Conservation (phyloP, 2,113 vertebrate species). For the Narcine bancroftii region DNA sequence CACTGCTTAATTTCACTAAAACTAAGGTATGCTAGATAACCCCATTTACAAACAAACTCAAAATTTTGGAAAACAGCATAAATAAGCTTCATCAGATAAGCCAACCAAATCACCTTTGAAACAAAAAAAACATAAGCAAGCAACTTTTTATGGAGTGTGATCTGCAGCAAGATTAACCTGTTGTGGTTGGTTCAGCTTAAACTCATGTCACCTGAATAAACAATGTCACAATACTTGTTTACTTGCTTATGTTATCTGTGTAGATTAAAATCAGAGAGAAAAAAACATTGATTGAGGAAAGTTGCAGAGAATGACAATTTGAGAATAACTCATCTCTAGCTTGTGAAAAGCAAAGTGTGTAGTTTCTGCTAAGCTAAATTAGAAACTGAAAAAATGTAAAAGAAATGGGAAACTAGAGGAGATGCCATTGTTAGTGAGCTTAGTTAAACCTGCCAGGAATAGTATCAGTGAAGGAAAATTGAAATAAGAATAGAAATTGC, state of each 20-base stretch:
- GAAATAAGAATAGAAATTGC: too few species aligned
- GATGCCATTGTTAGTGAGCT: not conserved
- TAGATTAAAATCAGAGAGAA: constrained; percentile 24
- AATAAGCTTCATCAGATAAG: constrained; percentile 27
- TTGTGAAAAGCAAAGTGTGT: not conserved
- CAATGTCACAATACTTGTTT: constrained; percentile 23
- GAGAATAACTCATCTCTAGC: not conserved
- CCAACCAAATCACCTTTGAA: not conserved
- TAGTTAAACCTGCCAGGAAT: not conserved
- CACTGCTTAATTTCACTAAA: not conserved
- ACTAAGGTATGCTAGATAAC: not conserved
- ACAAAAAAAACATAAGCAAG: constrained; percentile 15
- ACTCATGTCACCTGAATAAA: not conserved
- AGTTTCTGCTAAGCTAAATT: not conserved
- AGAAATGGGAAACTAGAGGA: not conserved
- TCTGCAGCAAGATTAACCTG: constrained; percentile 13
- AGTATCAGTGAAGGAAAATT: not conserved
- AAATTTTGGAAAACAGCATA: not conserved
- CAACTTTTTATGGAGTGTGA: constrained; percentile 19
- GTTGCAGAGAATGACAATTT: not conserved
- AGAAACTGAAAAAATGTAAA: not conserved
- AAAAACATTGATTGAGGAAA: not conserved
- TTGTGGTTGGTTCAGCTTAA: not conserved
- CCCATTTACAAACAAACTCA: not conserved
- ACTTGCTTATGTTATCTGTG: constrained; percentile 22